phyloP scores from a whole-genome alignment of 2,888 invertebrate species.

The Syrphus vitripennis region DNA sequence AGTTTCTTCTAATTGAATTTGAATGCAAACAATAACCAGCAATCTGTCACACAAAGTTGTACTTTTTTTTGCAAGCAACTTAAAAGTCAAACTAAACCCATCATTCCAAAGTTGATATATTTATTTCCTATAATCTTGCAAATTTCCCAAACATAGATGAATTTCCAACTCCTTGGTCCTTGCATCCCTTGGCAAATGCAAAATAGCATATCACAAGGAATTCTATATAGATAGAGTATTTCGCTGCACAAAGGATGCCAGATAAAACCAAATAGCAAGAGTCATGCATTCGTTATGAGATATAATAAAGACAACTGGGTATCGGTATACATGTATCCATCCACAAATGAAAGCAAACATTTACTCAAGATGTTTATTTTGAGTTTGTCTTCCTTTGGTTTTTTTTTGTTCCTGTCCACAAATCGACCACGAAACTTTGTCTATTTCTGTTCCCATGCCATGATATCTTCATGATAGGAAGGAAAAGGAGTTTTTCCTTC shows the following conservation, averaged over 20 bases:
- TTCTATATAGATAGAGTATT: neutral
- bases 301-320: conserved; percentile 68
- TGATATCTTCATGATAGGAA: neutral
- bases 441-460: conserved; percentile 1
- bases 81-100: conserved; percentile 54
- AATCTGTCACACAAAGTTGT: conserved; percentile 41
- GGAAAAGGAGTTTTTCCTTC: conserved; percentile 20
- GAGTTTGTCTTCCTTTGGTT: conserved; percentile 35
- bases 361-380: conserved; percentile 69
- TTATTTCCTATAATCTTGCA: conserved; percentile 13
- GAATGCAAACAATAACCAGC: conserved; percentile 35
- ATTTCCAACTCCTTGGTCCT: neutral
- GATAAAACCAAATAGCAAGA: conserved; percentile 50
- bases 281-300: conserved; percentile 61
- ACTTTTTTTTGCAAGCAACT: neutral
- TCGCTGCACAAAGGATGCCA: conserved; percentile 28
- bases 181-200: conserved; percentile 12
- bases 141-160: neutral
- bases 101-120: conserved; percentile 20
- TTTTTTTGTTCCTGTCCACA: conserved; percentile 15
- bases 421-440: conserved; percentile 44
- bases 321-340: conserved; percentile 34
- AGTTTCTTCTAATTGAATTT: conserved; percentile 34
- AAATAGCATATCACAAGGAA: neutral
- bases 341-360: conserved; percentile 65